A percentile compares a stretch with the other conserved stretches of the same genome.
Evolutionary conservation across 2,113 vertebrate species (phyloP).

Genomic region (Chloebia gouldiae): DNA sequence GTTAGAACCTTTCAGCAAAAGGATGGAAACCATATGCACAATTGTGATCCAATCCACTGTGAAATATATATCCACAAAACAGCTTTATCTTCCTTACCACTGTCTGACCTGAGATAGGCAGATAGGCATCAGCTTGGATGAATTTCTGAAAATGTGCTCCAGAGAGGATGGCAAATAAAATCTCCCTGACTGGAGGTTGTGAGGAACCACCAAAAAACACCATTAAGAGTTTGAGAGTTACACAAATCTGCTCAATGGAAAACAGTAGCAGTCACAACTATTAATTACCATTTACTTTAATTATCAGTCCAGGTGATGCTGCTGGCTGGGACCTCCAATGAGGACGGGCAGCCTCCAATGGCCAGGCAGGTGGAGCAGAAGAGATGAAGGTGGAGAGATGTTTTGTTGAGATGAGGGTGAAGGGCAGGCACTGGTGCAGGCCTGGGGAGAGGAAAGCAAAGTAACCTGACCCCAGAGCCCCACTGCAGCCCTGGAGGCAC

Average conservation of each 20-base stretch:
- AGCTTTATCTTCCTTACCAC: constrained; percentile 2
- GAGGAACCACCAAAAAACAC: neutral
- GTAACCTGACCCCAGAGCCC: neutral
- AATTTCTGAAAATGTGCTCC: neutral
- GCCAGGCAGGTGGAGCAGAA: neutral
- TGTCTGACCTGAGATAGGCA: neutral
- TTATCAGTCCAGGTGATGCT: neutral
- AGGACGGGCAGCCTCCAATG: neutral
- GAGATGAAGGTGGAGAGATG: neutral
- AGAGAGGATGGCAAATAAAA: neutral
- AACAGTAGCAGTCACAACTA: neutral
- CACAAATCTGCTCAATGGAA: neutral
- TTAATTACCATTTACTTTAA: neutral
- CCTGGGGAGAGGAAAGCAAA: neutral
- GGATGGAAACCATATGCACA: neutral
- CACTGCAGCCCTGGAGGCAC: neutral
- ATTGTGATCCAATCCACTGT: neutral
- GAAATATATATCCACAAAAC: neutral
- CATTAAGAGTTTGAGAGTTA: neutral
- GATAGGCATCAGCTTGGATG: neutral
- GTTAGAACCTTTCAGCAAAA: neutral
- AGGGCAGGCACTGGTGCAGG: neutral
- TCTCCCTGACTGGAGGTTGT: neutral
- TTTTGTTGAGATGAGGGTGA: neutral
- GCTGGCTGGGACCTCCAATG: neutral